phyloP scores from a whole-genome alignment of 2,797 vertebrate species.

The Hapalemur alaotrensis region DNA sequence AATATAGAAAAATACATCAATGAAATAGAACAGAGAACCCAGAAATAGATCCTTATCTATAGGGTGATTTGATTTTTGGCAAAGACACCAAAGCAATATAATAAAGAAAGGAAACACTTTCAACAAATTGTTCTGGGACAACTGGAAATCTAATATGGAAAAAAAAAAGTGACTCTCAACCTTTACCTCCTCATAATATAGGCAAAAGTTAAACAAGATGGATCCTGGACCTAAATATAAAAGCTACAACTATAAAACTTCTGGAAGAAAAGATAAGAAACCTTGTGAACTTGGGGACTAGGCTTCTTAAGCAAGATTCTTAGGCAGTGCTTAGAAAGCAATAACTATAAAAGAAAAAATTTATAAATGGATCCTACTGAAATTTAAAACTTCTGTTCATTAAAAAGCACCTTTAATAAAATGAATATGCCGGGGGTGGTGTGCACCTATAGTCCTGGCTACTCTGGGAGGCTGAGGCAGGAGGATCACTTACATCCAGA shows the following conservation, averaged over 20 bases:
- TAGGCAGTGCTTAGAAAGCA: constrained; percentile 2
- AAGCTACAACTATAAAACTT: not conserved
- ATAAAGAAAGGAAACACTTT: constrained; percentile 18
- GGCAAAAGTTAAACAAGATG: not conserved
- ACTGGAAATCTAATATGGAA: not conserved
- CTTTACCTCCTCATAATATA: not conserved
- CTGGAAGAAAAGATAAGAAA: not conserved
- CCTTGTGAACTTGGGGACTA: not conserved
- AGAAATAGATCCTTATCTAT: not conserved
- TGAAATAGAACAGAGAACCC: not conserved
- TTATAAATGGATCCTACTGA: not conserved
- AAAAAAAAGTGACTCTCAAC: not conserved
- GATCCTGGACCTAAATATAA: not conserved
- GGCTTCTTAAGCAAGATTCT: not conserved
- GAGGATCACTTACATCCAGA: not conserved
- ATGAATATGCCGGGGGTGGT: not conserved
- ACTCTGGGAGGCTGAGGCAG: not conserved
- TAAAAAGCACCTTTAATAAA: not conserved
- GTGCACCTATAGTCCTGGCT: not conserved
- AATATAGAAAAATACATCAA: not conserved
- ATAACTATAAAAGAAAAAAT: not conserved
- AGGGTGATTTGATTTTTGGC: not conserved
- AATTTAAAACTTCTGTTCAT: not conserved
- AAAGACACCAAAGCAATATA: not conserved
- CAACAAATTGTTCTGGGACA: not conserved